Base-by-base conservation (phyloP, 2,888 invertebrate genomes). In the Acleris emargana region DNA sequence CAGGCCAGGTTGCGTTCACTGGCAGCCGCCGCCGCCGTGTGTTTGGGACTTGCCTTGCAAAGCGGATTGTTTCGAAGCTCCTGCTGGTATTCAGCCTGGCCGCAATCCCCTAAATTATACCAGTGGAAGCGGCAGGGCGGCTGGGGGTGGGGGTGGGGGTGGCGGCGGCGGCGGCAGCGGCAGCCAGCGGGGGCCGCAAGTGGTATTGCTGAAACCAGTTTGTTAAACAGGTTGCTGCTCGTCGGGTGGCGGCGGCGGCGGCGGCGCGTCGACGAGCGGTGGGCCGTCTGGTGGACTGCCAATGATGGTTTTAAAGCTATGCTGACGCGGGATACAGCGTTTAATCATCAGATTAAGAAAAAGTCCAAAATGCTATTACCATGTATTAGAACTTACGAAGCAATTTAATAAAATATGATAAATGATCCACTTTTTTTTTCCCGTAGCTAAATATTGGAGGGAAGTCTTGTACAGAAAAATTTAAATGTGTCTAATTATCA, bases 291-390 rank as follows among this genome's bases (percentile, higher is more conserved):
- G 82, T 55, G 83, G 82, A 49, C 73, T 88, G 71, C 91, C 91
- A 52, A 77, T 90, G 72, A 69, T 91, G 74, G 81, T 91, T 73
- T 88, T 91, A 91, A 90, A 91, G 79, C 84, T 91, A 53, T 89
- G 89, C 78, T 89, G 78, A 62, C 58, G 58, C 58, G n/a, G 17
- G 32, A 32, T 68, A 60, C 55, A 45, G 62, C 51, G 22, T 43
- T 52, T 64, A 61, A 67, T 69, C 74, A 75, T 77, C 75, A 76
- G 80, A 72, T 77, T 86, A 86, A 86, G 86, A 87, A 87, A 87
- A 87, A 86, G 81, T 87, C 85, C 68, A 83, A 82, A 77, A 81
- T 76, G 73, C 59, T 62, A 59, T 59, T 17, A 67, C 25, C 5
- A 20, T 47, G 25, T 60, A 18, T 45, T 45, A n/a, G 45, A n/a